Conservation (phyloP, 2,888 invertebrate genomes). For the Lissocephala sabroskyi region DNA sequence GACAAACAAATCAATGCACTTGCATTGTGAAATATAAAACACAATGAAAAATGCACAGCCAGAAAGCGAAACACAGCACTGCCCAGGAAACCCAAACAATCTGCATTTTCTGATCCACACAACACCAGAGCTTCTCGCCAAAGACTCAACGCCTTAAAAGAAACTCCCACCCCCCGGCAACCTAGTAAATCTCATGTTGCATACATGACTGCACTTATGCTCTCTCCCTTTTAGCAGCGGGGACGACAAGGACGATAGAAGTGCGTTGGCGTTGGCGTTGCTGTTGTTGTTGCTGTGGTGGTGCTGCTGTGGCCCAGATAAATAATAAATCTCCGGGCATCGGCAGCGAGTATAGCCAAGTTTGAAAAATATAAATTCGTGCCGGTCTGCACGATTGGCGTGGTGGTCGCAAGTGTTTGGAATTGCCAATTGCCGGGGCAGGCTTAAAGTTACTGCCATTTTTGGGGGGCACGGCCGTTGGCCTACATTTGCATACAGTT, state of each 20-base stretch:
- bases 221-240: neutral
- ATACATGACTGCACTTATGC: conserved; percentile 33
- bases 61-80: no score
- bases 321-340: conserved; percentile 53
- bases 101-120: no score
- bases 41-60: no score
- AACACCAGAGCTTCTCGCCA: no score
- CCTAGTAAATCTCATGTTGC: conserved; percentile 33
- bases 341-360: conserved; percentile 12
- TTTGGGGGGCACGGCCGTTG: no score
- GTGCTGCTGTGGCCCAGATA: conserved; percentile 58
- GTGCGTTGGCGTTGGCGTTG: neutral
- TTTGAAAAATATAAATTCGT: no score
- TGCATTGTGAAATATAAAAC: no score
- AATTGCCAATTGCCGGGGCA: neutral
- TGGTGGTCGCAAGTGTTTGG: neutral
- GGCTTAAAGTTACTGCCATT: conserved; percentile 7
- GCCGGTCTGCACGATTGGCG: no score
- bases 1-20: no score
- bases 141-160: no score
- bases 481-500: conserved; percentile 22
- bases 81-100: no score
- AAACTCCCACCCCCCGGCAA: no score
- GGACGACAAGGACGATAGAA: neutral
- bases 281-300: conserved; percentile 8